Evolutionary conservation across 2,888 invertebrate genomes (phyloP).

Genomic region (Trichogramma dendrolimi): DNA sequence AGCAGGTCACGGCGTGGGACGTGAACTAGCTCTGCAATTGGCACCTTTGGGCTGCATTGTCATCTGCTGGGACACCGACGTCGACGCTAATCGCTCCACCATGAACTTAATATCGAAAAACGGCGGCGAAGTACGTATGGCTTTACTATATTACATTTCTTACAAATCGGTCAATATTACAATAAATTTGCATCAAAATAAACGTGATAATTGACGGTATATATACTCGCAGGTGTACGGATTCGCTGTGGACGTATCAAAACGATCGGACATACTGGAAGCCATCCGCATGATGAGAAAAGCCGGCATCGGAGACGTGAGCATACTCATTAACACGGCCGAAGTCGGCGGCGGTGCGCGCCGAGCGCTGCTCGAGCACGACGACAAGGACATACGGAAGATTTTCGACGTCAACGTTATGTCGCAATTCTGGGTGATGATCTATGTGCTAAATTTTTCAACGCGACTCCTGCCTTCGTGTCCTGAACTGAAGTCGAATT

Average conservation of each 20-base stretch:
- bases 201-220: not conserved
- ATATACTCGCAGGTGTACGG: conserved; percentile 38
- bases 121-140: conserved; percentile 39
- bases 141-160: not conserved
- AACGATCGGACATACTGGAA: conserved; percentile 37
- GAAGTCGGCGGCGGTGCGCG: conserved; percentile 47
- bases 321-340: conserved; percentile 55
- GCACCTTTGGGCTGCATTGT: conserved; percentile 40
- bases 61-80: conserved; percentile 43
- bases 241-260: conserved; percentile 43
- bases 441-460: not conserved
- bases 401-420: conserved; percentile 51
- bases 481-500: too few relatives aligned
- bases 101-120: conserved; percentile 36
- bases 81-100: conserved; percentile 38
- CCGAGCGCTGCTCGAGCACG: conserved; percentile 46
- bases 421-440: conserved; percentile 53
- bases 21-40: conserved; percentile 42
- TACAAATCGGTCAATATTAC: too few relatives aligned
- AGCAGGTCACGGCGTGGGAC: conserved; percentile 44
- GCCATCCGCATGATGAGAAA: conserved; percentile 39
- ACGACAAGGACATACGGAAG: conserved; percentile 45
- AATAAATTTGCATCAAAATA: not conserved
- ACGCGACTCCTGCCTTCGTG: not conserved
- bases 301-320: conserved; percentile 47